These are phyloP conservation scores for Norana najaformis DNA, from an alignment of 2,888 invertebrate genomes.

Conservation along the genomic window DNA sequence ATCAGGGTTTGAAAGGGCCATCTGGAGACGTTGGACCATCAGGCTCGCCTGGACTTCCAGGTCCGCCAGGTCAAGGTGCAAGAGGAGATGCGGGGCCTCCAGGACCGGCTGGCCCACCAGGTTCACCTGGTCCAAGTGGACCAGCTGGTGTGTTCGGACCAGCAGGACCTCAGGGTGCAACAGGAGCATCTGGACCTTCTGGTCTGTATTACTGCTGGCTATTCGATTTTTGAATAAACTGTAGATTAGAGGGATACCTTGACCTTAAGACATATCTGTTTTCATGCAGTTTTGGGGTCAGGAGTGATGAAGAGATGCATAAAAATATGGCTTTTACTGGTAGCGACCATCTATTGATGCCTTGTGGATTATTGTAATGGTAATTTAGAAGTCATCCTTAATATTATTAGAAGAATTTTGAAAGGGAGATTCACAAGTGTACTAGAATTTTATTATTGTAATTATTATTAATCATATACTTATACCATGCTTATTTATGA, in stretches of 20 bases:
- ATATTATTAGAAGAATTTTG: not conserved
- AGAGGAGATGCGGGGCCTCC: slow-evolving; percentile 35
- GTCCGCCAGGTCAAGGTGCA: slow-evolving; percentile 36
- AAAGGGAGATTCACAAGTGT: not conserved
- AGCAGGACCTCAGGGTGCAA: slow-evolving; percentile 32
- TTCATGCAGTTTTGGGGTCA: not conserved
- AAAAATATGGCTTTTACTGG: not conserved
- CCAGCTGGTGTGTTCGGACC: slow-evolving; percentile 31
- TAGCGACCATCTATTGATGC: not conserved
- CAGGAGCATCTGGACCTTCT: slow-evolving; percentile 27
- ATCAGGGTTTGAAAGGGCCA: slow-evolving; percentile 28
- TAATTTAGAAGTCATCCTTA: not conserved
- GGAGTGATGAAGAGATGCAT: not conserved
- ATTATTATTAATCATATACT: no score
- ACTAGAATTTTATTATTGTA: no score
- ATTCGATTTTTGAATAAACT: no score
- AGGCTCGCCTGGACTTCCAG: slow-evolving; percentile 33
- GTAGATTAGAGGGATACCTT: no score
- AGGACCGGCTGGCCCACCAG: slow-evolving; percentile 35
- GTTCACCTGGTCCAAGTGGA: slow-evolving; percentile 33
- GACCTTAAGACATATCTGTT: not conserved
- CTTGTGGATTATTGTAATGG: not conserved
- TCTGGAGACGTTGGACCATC: slow-evolving; percentile 35
- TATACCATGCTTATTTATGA: no score
- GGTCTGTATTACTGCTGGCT: not conserved